A percentile compares a stretch with the other conserved stretches of the same genome.
phyloP scores from a whole-genome alignment of 2,888 invertebrate species.

The Encarsia formosa region DNA sequence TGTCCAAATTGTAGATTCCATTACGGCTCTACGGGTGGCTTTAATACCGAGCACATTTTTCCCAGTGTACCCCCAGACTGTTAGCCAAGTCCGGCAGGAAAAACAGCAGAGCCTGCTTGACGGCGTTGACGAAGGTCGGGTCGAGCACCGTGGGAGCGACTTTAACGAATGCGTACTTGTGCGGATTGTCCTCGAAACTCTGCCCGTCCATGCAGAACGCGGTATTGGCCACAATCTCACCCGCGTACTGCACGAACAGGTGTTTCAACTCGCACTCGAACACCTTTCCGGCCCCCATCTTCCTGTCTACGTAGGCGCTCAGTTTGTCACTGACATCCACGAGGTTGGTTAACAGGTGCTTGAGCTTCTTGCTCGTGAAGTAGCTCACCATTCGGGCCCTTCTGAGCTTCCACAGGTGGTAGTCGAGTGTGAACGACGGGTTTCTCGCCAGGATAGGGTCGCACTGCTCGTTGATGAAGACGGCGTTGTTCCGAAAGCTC shows the following conservation, averaged over 20 bases:
- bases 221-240: slow-evolving; percentile 34
- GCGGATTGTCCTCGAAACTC: slow-evolving; percentile 31
- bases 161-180: slow-evolving; percentile 15
- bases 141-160: slow-evolving; percentile 30
- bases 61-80: slow-evolving; percentile 18
- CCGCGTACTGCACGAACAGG: slow-evolving; percentile 33
- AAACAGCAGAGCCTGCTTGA: slow-evolving; percentile 19
- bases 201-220: slow-evolving; percentile 37
- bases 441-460: slow-evolving; percentile 12
- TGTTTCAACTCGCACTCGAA: slow-evolving; percentile 32
- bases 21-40: too few relatives aligned
- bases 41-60: too few relatives aligned
- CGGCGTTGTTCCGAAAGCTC: slow-evolving; percentile 7
- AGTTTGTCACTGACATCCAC: slow-evolving; percentile 1
- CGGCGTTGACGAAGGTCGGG: slow-evolving; percentile 26
- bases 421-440: slow-evolving; percentile 10
- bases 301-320: slow-evolving; percentile 2
- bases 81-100: slow-evolving; percentile 25
- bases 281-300: neutral
- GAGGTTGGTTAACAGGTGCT: neutral
- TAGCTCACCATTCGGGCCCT: neutral
- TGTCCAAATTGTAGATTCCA: too few relatives aligned
- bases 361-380: slow-evolving; percentile 17
- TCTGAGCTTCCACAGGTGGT: slow-evolving; percentile 2
- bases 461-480: neutral